These are phyloP conservation scores for Escarpia spicata DNA, from an alignment of 2,888 invertebrate species.

Conservation along the genomic window DNA sequence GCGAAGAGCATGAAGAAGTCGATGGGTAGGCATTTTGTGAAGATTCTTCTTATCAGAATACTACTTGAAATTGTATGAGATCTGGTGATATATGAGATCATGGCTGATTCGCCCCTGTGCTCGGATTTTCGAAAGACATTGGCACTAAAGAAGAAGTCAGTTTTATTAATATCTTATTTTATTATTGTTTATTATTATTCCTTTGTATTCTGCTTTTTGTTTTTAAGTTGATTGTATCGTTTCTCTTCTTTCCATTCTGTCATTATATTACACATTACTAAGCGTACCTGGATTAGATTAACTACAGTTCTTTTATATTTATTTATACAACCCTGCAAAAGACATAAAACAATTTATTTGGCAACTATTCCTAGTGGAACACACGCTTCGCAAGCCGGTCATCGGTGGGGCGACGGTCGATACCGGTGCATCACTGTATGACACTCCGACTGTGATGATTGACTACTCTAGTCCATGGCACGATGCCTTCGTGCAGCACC, in stretches of 20 bases:
- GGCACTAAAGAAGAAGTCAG: no score
- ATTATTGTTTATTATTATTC: no score
- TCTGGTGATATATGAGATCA: not conserved
- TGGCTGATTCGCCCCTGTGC: not conserved
- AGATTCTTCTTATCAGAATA: not conserved
- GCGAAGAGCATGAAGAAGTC: constrained; percentile 64
- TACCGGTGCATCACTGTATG: constrained; percentile 57
- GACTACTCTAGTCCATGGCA: constrained; percentile 65
- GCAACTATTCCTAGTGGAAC: constrained; percentile 57
- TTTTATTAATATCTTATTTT: no score
- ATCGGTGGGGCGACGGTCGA: constrained; percentile 63
- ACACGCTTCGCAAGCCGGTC: constrained; percentile 61
- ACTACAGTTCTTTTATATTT: not conserved
- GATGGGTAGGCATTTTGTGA: constrained; percentile 54
- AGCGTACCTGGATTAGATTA: not conserved
- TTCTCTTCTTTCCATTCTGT: not conserved
- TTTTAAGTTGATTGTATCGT: not conserved
- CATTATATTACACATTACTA: not conserved
- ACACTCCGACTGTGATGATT: constrained; percentile 55
- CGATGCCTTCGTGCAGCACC: constrained; percentile 52
- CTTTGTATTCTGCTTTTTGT: not conserved
- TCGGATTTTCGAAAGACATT: no score
- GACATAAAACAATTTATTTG: not conserved
- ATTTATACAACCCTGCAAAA: not conserved
- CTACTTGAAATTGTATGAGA: not conserved